Evolutionary conservation across 2,888 invertebrate genomes (phyloP).

Genomic region (Drosophila conformis): DNA sequence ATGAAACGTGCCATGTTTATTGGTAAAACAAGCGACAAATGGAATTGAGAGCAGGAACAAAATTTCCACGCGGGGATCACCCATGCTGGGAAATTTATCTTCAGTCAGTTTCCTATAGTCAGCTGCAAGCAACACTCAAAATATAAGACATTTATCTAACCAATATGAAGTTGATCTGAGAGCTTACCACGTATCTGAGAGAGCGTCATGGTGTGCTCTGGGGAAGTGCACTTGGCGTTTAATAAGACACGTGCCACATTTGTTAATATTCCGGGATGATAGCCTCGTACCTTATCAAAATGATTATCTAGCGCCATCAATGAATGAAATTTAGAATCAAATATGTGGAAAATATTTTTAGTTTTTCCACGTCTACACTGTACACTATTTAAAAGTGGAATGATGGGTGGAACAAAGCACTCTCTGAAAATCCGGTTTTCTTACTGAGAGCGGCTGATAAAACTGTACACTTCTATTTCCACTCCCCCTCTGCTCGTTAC

Average conservation of each 20-base stretch:
- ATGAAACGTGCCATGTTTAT: slow-evolving; percentile 49
- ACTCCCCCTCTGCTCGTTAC: slow-evolving; percentile 1
- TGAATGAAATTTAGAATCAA: not conserved
- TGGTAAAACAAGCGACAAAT: slow-evolving; percentile 49
- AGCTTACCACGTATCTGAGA: slow-evolving; percentile 61
- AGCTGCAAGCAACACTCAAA: slow-evolving; percentile 29
- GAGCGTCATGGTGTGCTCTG: slow-evolving; percentile 51
- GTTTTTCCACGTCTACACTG: not conserved
- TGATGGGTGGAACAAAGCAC: slow-evolving; percentile 23
- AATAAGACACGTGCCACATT: slow-evolving; percentile 39
- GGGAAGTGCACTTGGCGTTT: slow-evolving; percentile 28
- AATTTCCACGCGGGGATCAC: slow-evolving; percentile 49
- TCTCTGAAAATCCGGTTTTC: slow-evolving; percentile 20
- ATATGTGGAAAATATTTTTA: not conserved
- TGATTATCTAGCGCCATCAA: slow-evolving; percentile 45
- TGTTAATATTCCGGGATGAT: slow-evolving; percentile 35
- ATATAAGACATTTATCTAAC: not conserved
- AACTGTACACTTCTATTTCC: not conserved
- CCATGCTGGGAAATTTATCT: slow-evolving; percentile 52
- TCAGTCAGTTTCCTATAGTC: slow-evolving; percentile 45
- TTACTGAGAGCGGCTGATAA: not conserved
- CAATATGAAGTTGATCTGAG: not conserved
- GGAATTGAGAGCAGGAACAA: slow-evolving; percentile 58
- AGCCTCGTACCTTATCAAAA: slow-evolving; percentile 42
- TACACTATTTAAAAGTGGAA: slow-evolving; percentile 7